These are phyloP conservation scores for Orthosia gothica DNA, from an alignment of 2,888 invertebrate genomes.

Conservation along the genomic window DNA sequence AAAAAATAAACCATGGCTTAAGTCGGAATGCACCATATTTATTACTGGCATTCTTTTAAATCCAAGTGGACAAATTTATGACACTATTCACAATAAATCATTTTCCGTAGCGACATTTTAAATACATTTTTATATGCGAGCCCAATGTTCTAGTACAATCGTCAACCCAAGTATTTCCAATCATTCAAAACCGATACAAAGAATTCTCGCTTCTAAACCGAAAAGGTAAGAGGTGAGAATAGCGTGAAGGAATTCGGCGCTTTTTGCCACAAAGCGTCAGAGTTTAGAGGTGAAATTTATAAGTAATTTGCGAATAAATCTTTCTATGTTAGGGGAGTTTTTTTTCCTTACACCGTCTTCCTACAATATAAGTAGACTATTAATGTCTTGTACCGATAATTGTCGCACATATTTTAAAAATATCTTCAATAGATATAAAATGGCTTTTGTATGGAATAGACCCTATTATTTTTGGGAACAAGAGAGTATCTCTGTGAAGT, in stretches of 20 bases:
- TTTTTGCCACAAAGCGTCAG: conserved; percentile 59
- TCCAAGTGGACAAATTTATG: conserved; percentile 90
- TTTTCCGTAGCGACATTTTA: conserved; percentile 88
- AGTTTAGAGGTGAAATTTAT: conserved; percentile 86
- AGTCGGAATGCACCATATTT: conserved; percentile 77
- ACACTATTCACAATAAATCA: conserved; percentile 88
- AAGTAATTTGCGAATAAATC: conserved; percentile 92
- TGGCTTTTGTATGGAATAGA: conserved; percentile 72
- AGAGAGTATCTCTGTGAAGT: conserved; percentile 70
- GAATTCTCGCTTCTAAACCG: conserved; percentile 54
- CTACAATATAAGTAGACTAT: conserved; percentile 89
- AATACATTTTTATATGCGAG: conserved; percentile 91
- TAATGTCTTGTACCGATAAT: conserved; percentile 91
- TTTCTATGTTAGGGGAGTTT: conserved; percentile 85
- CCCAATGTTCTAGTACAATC: conserved; percentile 82
- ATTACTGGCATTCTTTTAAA: conserved; percentile 85
- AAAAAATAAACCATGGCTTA: conserved; percentile 40
- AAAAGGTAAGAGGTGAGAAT: conserved; percentile 39
- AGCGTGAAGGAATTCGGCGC: conserved; percentile 31
- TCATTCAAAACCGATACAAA: conserved; percentile 51
- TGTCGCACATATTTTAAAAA: conserved; percentile 91
- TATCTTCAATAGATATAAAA: conserved; percentile 77
- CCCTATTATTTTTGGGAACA: conserved; percentile 77
- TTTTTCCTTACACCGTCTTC: conserved; percentile 80
- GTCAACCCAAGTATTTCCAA: conserved; percentile 63